Evolutionary conservation across 1,140 invertebrate genomes (phyloP).

Genomic region (Pteromalus puparum): DNA sequence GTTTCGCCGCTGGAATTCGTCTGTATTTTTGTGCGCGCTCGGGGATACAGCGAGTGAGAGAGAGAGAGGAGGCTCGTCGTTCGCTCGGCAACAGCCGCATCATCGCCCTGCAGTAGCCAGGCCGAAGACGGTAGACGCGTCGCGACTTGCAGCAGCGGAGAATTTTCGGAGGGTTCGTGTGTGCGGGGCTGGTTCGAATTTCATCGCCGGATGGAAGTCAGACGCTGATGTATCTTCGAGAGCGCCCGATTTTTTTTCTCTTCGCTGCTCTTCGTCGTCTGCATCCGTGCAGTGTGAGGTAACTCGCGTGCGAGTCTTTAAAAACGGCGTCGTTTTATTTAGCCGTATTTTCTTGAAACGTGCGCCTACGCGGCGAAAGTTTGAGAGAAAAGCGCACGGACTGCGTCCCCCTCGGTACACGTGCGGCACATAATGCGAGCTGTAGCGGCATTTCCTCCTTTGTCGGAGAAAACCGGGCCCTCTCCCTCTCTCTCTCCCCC

Average conservation of each 20-base stretch:
- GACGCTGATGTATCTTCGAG: background rate
- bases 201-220: background rate
- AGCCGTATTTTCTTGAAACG: background rate
- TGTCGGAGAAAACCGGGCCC: background rate
- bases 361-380: background rate
- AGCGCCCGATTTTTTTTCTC: background rate
- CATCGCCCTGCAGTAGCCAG: background rate
- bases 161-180: background rate
- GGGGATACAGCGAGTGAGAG: background rate
- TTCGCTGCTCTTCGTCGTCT: too few species aligned
- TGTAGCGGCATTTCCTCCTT: background rate
- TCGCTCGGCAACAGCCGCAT: background rate
- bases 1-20: conserved; percentile 20
- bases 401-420: background rate
- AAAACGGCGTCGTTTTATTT: background rate
- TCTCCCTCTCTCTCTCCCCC: too few species aligned
- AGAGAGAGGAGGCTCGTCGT: background rate
- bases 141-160: too few species aligned
- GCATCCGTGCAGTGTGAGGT: background rate
- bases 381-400: background rate
- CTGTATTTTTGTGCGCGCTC: background rate
- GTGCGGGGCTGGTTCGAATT: background rate
- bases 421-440: background rate
- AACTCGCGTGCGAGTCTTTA: background rate
- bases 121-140: background rate